Conservation (phyloP, 2,113 vertebrate genomes). For the Urocolius indicus region DNA sequence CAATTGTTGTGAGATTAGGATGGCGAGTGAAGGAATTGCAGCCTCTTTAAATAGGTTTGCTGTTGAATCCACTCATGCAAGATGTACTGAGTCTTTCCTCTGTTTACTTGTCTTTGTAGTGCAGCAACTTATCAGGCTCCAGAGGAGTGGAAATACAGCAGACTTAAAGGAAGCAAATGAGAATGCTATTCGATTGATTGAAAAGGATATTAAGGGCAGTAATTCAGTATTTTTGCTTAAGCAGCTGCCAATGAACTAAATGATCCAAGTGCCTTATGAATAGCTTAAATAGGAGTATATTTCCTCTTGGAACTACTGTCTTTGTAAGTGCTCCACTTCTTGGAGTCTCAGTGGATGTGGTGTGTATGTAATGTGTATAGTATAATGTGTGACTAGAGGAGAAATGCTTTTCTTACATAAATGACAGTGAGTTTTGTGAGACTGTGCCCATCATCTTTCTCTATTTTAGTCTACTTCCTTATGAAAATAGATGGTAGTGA, state of each 20-base stretch:
- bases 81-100: constrained; percentile 1
- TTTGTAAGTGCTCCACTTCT: not conserved
- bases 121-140: not conserved
- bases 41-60: not conserved
- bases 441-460: not conserved
- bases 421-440: not conserved
- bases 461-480: not conserved
- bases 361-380: accelerated
- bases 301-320: not conserved
- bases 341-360: not conserved
- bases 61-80: not conserved
- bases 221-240: not conserved
- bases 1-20: constrained; percentile 36
- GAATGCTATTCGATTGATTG: not conserved
- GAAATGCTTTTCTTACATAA: not conserved
- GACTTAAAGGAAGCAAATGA: not conserved
- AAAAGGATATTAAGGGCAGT: not conserved
- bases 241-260: not conserved
- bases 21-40: not conserved
- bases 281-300: not conserved
- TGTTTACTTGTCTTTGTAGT: not conserved
- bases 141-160: not conserved
- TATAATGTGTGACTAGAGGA: not conserved
- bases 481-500: not conserved
- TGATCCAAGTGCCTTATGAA: not conserved